phyloP scores from a whole-genome alignment of 2,888 invertebrate species.

The Taphrorychus bicolor region DNA sequence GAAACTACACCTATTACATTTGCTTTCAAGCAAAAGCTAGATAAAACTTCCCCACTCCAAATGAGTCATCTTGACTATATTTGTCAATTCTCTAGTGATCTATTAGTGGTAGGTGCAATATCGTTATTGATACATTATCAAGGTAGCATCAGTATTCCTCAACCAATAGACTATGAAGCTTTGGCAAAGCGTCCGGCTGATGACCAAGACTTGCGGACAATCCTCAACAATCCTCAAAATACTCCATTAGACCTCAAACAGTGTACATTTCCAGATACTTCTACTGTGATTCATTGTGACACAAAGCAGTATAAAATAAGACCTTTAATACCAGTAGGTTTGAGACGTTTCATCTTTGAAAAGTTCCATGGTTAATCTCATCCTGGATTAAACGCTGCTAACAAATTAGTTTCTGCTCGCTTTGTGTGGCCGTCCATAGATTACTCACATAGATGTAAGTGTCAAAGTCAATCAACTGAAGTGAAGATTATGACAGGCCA shows the following conservation, averaged over 20 bases:
- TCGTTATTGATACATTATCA: not conserved
- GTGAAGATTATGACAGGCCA: too few species aligned
- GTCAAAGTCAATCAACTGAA: too few species aligned
- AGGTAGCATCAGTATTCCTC: not conserved
- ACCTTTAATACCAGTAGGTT: not conserved
- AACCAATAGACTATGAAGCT: not conserved
- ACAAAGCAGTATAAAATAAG: not conserved
- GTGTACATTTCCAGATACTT: not conserved
- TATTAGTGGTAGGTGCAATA: constrained; percentile 7
- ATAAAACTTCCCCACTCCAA: constrained; percentile 40
- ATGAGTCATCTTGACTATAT: constrained; percentile 15
- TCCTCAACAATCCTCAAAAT: not conserved
- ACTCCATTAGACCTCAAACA: not conserved
- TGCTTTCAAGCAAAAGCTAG: constrained; percentile 12
- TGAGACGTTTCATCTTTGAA: not conserved
- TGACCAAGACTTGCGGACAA: not conserved
- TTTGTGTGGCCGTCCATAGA: constrained; percentile 7
- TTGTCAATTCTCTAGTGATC: constrained; percentile 11
- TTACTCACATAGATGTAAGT: too few species aligned
- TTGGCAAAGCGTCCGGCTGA: not conserved
- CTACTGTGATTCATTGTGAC: not conserved
- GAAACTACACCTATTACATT: constrained; percentile 51
- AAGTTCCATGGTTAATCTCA: constrained; percentile 2
- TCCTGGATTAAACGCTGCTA: constrained; percentile 6
- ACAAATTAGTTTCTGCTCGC: not conserved